Evolutionary conservation across 2,113 vertebrate species (phyloP).

Genomic region (Budorcas taxicolor): DNA sequence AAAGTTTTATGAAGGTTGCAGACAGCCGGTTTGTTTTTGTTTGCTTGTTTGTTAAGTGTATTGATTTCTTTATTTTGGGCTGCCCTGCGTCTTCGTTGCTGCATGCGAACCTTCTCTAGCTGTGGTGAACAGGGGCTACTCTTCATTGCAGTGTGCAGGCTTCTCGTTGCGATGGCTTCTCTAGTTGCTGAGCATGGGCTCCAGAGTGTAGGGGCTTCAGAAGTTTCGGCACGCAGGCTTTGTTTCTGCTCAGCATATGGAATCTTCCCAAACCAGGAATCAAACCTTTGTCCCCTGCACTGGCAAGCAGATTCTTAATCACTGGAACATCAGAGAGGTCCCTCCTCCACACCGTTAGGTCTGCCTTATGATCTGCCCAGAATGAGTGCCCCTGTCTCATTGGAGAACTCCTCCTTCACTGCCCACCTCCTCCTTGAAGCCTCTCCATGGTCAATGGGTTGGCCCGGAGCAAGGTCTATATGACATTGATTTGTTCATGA

Average conservation of each 20-base stretch:
- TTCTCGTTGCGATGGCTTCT: neutral
- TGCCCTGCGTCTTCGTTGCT: neutral
- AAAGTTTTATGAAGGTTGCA: neutral
- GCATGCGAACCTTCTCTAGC: neutral
- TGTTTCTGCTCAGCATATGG: neutral
- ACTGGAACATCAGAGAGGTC: neutral
- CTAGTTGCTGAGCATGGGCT: neutral
- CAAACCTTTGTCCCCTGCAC: neutral
- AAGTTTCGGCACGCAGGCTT: neutral
- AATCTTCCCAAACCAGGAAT: neutral
- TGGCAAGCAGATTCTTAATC: neutral
- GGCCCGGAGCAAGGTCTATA: fast-evolving
- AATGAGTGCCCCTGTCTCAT: fast-evolving
- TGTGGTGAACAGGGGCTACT: neutral
- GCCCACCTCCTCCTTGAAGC: neutral
- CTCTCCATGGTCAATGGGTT: neutral
- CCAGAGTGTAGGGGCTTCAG: neutral
- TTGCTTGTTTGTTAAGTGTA: neutral
- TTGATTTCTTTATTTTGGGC: neutral
- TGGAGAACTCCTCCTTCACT: neutral
- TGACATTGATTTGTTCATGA: neutral
- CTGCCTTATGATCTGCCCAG: neutral
- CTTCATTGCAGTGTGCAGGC: fast-evolving
- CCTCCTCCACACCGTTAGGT: no score
- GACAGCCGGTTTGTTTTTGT: fast-evolving